phyloP scores from a whole-genome alignment of 2,888 invertebrate species.

The Agrotis clavis region DNA sequence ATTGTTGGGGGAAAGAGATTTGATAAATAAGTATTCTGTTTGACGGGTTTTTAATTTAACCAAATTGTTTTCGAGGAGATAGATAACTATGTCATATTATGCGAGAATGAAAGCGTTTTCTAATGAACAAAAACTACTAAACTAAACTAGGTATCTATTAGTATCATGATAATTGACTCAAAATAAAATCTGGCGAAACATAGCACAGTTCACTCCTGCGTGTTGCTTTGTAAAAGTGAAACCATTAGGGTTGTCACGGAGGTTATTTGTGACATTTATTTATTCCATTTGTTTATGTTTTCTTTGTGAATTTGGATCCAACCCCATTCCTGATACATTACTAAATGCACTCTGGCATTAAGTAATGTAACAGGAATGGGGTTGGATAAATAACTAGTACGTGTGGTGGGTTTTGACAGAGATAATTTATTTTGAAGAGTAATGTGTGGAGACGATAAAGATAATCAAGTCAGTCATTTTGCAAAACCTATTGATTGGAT shows the following conservation, averaged over 20 bases:
- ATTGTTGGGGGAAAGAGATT: not conserved
- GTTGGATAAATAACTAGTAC: constrained; percentile 9
- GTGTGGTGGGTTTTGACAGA: too few species aligned
- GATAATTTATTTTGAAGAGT: too few species aligned
- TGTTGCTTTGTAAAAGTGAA: constrained; percentile 47
- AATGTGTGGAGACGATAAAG: too few species aligned
- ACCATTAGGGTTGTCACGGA: constrained; percentile 52
- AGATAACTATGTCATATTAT: too few species aligned
- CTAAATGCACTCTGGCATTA: constrained; percentile 2
- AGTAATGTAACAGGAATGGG: not conserved
- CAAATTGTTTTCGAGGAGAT: too few species aligned
- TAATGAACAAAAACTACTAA: too few species aligned
- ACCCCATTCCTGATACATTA: too few species aligned
- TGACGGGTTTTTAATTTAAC: not conserved
- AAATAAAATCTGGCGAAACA: constrained; percentile 60
- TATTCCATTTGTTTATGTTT: constrained; percentile 11
- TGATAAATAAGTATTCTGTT: not conserved
- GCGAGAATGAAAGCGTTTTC: too few species aligned
- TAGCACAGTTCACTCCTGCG: constrained; percentile 50
- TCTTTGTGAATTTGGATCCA: constrained; percentile 6
- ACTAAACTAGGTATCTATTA: too few species aligned
- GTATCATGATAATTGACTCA: not conserved
- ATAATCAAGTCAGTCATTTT: too few species aligned
- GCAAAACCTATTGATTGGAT: too few species aligned
- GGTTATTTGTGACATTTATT: constrained; percentile 29